Conservation (phyloP, 2,113 vertebrate genomes). For the Trichomycterus rosablanca region DNA sequence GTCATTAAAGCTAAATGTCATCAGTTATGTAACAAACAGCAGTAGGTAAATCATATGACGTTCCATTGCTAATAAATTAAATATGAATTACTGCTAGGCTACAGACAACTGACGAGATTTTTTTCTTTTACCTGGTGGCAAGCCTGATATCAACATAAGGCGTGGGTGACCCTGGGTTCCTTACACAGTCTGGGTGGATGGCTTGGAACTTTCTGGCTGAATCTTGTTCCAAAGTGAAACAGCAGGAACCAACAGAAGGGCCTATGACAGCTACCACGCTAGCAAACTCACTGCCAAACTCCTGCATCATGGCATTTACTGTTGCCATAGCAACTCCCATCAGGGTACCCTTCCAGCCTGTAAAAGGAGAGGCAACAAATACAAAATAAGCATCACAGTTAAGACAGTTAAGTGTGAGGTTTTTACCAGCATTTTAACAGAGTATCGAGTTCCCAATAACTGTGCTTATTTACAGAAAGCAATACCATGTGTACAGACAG, state of each 20-base stretch:
- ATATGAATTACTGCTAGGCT: too few relatives aligned
- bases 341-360: conserved; percentile 90
- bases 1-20: too few relatives aligned
- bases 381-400: too few relatives aligned
- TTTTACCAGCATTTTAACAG: too few relatives aligned
- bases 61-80: too few relatives aligned
- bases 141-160: conserved; percentile 80
- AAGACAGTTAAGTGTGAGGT: too few relatives aligned
- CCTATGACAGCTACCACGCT: conserved; percentile 82
- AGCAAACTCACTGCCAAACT: conserved; percentile 68
- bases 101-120: too few relatives aligned
- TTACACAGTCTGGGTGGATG: conserved; percentile 79
- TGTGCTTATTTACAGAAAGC: too few relatives aligned
- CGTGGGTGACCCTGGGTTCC: conserved; percentile 55
- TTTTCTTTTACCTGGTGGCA: conserved; percentile 77
- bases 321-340: conserved; percentile 83
- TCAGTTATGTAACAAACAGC: neutral
- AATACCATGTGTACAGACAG: too few relatives aligned
- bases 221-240: conserved; percentile 74
- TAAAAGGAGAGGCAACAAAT: neutral
- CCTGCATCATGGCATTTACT: conserved; percentile 77
- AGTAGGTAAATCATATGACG: too few relatives aligned
- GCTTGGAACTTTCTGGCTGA: conserved; percentile 70
- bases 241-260: conserved; percentile 85
- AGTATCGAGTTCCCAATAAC: too few relatives aligned